Percentiles rank a stretch among this genome's conserved stretches.
phyloP scores from a whole-genome alignment of 2,888 invertebrate genomes.

The Ceramica pisi region DNA sequence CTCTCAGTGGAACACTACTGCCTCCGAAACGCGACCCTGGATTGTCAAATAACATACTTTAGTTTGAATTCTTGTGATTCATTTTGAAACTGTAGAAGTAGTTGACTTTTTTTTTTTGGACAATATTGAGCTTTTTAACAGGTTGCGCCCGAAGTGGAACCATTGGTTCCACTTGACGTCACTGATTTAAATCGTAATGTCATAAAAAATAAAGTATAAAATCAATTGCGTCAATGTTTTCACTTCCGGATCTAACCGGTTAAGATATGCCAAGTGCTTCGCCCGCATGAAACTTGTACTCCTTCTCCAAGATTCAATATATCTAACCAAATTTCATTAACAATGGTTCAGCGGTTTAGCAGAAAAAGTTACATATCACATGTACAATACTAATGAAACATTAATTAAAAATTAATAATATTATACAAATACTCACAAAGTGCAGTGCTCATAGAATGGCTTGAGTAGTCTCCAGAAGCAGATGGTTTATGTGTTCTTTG shows the following conservation, averaged over 20 bases:
- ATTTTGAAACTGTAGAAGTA: not conserved
- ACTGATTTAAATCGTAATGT: too few species aligned
- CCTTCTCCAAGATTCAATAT: too few species aligned
- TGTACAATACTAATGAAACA: not conserved
- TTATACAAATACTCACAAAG: constrained; percentile 80
- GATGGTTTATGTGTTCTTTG: constrained; percentile 85
- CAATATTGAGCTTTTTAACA: too few species aligned
- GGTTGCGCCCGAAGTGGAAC: too few species aligned
- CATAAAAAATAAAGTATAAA: too few species aligned
- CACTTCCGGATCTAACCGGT: too few species aligned
- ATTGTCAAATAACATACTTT: constrained; percentile 13
- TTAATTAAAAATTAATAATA: not conserved
- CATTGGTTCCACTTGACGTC: too few species aligned
- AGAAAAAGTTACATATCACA: not conserved
- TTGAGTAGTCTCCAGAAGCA: constrained; percentile 83
- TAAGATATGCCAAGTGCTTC: too few species aligned
- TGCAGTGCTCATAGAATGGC: constrained; percentile 86
- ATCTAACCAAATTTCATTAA: too few species aligned
- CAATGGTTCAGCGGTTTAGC: not conserved
- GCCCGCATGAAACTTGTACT: too few species aligned
- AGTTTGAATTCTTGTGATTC: not conserved
- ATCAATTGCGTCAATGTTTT: too few species aligned
- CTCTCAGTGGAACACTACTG: constrained; percentile 90
- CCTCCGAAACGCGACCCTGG: constrained; percentile 87
- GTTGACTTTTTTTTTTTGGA: not conserved